Evolutionary conservation across 2,888 invertebrate species (phyloP).

Genomic region (Miltochrista miniata): DNA sequence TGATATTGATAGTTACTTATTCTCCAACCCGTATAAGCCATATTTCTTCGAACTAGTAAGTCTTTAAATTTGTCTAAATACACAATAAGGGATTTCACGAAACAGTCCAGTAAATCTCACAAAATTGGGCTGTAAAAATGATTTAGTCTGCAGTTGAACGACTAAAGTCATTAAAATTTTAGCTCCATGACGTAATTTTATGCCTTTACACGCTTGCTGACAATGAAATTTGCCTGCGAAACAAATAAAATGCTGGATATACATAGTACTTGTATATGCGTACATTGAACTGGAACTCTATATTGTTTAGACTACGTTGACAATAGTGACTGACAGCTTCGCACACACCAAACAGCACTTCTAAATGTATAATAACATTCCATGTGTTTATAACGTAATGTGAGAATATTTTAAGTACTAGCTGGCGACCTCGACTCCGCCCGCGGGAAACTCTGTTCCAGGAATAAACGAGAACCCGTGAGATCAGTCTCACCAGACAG

Average conservation of each 20-base stretch:
- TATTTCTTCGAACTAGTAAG: too few species aligned
- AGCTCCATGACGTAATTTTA: background rate
- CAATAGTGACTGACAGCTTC: background rate
- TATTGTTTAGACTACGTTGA: slow-evolving; percentile 2
- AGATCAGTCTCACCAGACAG: too few species aligned
- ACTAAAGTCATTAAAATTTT: background rate
- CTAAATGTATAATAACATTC: background rate
- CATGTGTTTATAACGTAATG: background rate
- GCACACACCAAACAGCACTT: background rate
- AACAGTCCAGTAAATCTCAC: too few species aligned
- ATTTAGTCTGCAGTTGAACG: background rate
- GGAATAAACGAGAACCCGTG: too few species aligned
- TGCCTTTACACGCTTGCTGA: background rate
- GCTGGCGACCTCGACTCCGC: too few species aligned
- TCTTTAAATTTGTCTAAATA: too few species aligned
- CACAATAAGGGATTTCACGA: too few species aligned
- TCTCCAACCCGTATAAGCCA: too few species aligned
- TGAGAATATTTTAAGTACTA: background rate
- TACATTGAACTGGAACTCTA: background rate
- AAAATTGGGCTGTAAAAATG: too few species aligned
- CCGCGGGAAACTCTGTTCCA: too few species aligned
- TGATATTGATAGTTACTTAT: too few species aligned
- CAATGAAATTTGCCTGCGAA: slow-evolving; percentile 1
- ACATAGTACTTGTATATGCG: slow-evolving; percentile 1
- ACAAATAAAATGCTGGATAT: background rate